phyloP scores from a whole-genome alignment of 1,140 invertebrate species.

The Drosophila quadrilineata region DNA sequence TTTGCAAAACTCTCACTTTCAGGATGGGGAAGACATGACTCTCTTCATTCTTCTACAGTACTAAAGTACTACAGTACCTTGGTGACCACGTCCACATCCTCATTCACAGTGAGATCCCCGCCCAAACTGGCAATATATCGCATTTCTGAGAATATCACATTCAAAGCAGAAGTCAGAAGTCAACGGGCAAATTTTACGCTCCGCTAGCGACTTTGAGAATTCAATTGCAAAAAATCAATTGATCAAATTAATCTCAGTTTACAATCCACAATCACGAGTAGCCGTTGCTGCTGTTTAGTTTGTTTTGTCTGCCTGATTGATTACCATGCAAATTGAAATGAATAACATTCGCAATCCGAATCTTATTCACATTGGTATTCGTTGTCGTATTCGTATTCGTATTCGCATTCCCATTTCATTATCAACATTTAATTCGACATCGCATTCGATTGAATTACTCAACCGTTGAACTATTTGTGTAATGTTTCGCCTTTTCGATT shows the following conservation, averaged over 20 bases:
- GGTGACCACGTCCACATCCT: too few relatives aligned
- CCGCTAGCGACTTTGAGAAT: conserved; percentile 21
- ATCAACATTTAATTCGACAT: conserved; percentile 31
- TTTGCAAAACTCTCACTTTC: too few relatives aligned
- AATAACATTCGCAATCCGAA: conserved; percentile 30
- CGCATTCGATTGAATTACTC: conserved; percentile 56
- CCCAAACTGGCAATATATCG: too few relatives aligned
- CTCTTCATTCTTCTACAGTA: too few relatives aligned
- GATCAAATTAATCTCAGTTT: too few relatives aligned
- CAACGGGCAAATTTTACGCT: conserved; percentile 60
- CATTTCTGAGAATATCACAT: too few relatives aligned
- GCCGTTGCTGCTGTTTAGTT: conserved; percentile 3
- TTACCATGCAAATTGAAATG: conserved; percentile 46
- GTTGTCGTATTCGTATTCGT: background rate
- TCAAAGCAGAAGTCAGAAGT: too few relatives aligned
- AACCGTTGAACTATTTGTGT: conserved; percentile 52
- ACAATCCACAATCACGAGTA: conserved; percentile 21
- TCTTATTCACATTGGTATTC: conserved; percentile 1
- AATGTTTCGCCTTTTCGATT: conserved; percentile 32
- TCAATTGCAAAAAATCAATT: conserved; percentile 40
- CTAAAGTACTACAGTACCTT: too few relatives aligned
- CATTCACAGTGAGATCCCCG: too few relatives aligned
- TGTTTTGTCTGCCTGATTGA: conserved; percentile 45
- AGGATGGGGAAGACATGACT: too few relatives aligned
- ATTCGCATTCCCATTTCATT: conserved; percentile 22